Percentiles rank a stretch among this genome's conserved stretches.
Evolutionary conservation across 2,888 invertebrate species (phyloP).

Genomic region (Lithophane leautieri): DNA sequence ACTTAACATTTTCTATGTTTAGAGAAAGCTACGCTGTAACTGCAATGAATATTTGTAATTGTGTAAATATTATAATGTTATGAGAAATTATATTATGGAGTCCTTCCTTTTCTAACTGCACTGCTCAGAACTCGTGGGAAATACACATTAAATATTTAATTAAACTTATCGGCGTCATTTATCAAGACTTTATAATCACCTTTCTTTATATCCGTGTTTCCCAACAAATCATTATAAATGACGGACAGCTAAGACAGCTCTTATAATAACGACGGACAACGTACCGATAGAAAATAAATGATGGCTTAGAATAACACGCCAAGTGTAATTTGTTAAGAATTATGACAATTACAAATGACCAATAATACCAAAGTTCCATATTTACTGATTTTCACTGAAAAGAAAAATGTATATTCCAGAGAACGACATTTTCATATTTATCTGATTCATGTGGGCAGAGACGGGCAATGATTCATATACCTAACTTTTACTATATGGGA

Average conservation of each 20-base stretch:
- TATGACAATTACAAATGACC: constrained; percentile 48
- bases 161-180: constrained; percentile 25
- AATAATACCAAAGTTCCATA: constrained; percentile 51
- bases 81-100: constrained; percentile 2
- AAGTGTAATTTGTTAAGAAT: constrained; percentile 45
- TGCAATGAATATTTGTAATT: constrained; percentile 25
- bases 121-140: constrained; percentile 5
- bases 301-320: constrained; percentile 33
- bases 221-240: constrained; percentile 47
- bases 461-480: constrained; percentile 71
- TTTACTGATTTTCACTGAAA: constrained; percentile 52
- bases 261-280: constrained; percentile 25
- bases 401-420: constrained; percentile 64
- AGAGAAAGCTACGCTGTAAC: constrained; percentile 24
- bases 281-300: constrained; percentile 39
- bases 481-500: constrained; percentile 69
- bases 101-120: constrained; percentile 3
- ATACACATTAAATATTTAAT: constrained; percentile 12
- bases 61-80: constrained; percentile 16
- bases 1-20: background rate
- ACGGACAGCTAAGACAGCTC: constrained; percentile 37
- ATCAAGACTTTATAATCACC: constrained; percentile 12
- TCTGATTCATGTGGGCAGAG: constrained; percentile 68
- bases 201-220: constrained; percentile 42
- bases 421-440: constrained; percentile 66